phyloP scores from a whole-genome alignment of 1,140 invertebrate genomes.

The Trichogramma pretiosum region DNA sequence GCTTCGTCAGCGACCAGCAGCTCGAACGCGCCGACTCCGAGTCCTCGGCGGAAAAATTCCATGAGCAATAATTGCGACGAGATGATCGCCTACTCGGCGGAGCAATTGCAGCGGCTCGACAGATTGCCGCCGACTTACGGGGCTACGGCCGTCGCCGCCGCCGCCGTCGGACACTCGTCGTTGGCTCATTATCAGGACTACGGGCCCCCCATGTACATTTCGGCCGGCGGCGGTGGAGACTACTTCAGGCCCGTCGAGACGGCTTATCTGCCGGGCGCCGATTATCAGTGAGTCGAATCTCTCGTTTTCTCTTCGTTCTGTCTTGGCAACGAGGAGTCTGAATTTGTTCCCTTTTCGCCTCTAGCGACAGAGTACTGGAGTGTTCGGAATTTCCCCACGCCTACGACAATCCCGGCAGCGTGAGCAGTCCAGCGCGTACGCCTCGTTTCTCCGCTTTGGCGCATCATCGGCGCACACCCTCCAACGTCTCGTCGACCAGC shows the following conservation, averaged over 20 bases:
- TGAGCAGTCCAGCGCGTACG: slow-evolving; percentile 46
- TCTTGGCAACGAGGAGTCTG: too few relatives aligned
- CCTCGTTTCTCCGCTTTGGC: slow-evolving; percentile 41
- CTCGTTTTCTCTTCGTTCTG: background rate
- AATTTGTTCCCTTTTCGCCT: too few relatives aligned
- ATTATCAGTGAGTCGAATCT: slow-evolving; percentile 37
- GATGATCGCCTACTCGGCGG: slow-evolving; percentile 45
- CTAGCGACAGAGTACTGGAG: slow-evolving; percentile 39
- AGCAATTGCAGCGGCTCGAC: slow-evolving; percentile 38
- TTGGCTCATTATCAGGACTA: slow-evolving; percentile 39
- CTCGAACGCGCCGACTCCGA: slow-evolving; percentile 56
- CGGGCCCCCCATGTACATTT: slow-evolving; percentile 34
- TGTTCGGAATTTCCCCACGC: slow-evolving; percentile 45
- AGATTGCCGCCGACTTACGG: slow-evolving; percentile 49
- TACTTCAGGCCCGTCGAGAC: slow-evolving; percentile 34
- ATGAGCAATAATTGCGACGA: slow-evolving; percentile 56
- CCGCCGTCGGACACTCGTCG: slow-evolving; percentile 6
- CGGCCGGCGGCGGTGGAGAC: slow-evolving; percentile 30
- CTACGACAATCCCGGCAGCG: slow-evolving; percentile 53
- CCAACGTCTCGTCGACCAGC: slow-evolving; percentile 61
- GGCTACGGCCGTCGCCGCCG: slow-evolving; percentile 19
- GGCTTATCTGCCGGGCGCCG: slow-evolving; percentile 31
- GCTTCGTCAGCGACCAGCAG: slow-evolving; percentile 23
- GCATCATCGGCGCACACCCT: slow-evolving; percentile 59
- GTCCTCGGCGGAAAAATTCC: slow-evolving; percentile 59